These are phyloP conservation scores for Anastatus disparis DNA, from an alignment of 1,140 invertebrate species.

Conservation along the genomic window DNA sequence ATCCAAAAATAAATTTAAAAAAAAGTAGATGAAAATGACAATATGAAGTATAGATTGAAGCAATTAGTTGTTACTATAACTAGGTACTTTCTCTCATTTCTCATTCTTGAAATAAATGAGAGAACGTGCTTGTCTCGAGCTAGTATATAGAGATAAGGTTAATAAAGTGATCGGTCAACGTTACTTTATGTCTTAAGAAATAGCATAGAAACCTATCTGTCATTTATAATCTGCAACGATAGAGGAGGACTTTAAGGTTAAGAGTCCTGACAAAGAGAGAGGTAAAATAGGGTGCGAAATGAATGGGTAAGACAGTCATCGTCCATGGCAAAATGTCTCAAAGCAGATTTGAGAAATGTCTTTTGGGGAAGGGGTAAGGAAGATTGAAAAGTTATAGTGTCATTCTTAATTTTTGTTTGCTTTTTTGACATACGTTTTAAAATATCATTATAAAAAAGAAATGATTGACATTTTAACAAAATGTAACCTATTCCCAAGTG, in stretches of 20 bases:
- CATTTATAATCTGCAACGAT: conserved; percentile 37
- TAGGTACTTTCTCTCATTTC: background rate
- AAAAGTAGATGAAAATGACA: too few species aligned
- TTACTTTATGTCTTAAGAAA: conserved; percentile 36
- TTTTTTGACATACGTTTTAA: too few species aligned
- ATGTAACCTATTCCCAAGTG: too few species aligned
- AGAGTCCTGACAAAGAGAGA: background rate
- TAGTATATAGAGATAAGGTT: conserved; percentile 51
- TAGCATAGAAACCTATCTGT: conserved; percentile 27
- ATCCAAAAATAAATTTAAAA: too few species aligned
- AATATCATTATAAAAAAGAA: too few species aligned
- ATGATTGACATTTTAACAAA: too few species aligned
- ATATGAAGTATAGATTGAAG: too few species aligned
- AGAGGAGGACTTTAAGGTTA: background rate
- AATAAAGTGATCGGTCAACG: conserved; percentile 59
- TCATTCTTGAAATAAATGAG: background rate
- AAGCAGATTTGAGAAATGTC: too few species aligned
- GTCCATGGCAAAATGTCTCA: background rate
- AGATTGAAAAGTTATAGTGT: too few species aligned
- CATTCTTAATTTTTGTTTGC: too few species aligned
- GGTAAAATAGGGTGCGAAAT: background rate
- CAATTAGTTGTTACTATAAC: too few species aligned
- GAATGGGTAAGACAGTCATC: background rate
- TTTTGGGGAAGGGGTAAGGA: too few species aligned
- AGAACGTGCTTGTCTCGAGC: background rate